Evolutionary conservation across 2,888 invertebrate species (phyloP).

Genomic region (Dinocampus coccinellae): DNA sequence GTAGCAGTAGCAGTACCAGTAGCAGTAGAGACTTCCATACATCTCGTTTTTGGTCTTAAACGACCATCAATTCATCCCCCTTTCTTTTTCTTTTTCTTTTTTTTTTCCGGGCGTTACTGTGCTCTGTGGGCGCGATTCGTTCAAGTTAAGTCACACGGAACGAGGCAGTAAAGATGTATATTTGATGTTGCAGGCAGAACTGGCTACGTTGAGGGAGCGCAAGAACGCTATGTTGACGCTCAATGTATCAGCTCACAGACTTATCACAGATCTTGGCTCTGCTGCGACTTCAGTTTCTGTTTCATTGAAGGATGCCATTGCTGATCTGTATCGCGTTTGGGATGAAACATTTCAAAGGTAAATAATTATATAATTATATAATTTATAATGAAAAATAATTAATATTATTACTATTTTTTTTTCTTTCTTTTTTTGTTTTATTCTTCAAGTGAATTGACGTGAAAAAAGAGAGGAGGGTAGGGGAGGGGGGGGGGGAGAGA

Average conservation of each 20-base stretch:
- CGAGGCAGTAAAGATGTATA: slow-evolving; percentile 54
- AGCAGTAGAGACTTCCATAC: slow-evolving; percentile 12
- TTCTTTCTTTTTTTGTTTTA: slow-evolving; percentile 5
- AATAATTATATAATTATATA: slow-evolving; percentile 53
- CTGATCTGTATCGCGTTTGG: slow-evolving; percentile 78
- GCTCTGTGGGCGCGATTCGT: slow-evolving; percentile 53
- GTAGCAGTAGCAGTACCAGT: no score
- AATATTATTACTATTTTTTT: neutral
- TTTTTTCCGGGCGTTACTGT: neutral
- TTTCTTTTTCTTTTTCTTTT: neutral
- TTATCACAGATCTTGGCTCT: slow-evolving; percentile 72
- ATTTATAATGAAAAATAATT: slow-evolving; percentile 21
- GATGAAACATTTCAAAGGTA: slow-evolving; percentile 80
- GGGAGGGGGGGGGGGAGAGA: no score
- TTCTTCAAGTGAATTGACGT: neutral
- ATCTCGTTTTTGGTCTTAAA: slow-evolving; percentile 32
- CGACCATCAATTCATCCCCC: slow-evolving; percentile 44
- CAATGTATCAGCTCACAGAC: slow-evolving; percentile 75
- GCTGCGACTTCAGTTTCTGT: slow-evolving; percentile 68
- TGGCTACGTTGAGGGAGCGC: slow-evolving; percentile 74
- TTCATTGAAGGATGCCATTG: slow-evolving; percentile 76
- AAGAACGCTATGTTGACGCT: slow-evolving; percentile 73
- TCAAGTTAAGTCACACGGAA: slow-evolving; percentile 58
- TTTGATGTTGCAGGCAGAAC: slow-evolving; percentile 74
- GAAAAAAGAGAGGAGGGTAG: slow-evolving; percentile 35